Base-by-base conservation (phyloP, 2,888 invertebrate species). In the Papilio protenor region DNA sequence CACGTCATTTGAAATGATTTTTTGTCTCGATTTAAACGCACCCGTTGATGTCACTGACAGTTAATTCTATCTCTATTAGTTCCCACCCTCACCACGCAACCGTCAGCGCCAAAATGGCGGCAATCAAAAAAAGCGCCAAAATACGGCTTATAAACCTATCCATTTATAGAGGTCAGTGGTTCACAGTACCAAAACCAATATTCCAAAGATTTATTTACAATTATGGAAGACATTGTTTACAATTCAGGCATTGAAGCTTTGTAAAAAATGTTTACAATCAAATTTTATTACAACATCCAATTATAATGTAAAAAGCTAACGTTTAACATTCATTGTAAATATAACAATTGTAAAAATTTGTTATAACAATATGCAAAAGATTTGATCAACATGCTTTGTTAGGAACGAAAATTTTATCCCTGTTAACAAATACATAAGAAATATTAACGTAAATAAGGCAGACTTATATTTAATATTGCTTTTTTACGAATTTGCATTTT, bases 181-280 rank as follows among this genome's bases (percentile, higher is more conserved):
- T 11, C n/a, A 21, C 57, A 57, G n/a, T 55, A 55, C 21, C 66
- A 86, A 87, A 90, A 90, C 88, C 90, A 92, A 91, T 91, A 91
- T 90, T 90, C 89, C 84, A 88, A 89, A 91, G 89, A 89, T 88
- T 87, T 81, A 66, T 75, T 69, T 82, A 83, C 79, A 85, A 85
- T 83, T 83, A 81, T 91, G 93, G 93, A 93, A 93, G 93, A 93
- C 93, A 87, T 89, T 81, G 77, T 84, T 85, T 77, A 81, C 84
- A 84, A 86, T 84, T 84, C 84, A 83, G 85, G 83, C 83, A 73
- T 79, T 73, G 77, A 74, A 78, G 52, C 75, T 71, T 69, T 72
- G 40, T 74, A 33, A 69, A 61, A 16, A 74, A 55, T 66, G 55
- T 80, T 80, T 79, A 77, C 84, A 79, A 83, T 82, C 78, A 78